Evolutionary conservation across 2,888 invertebrate species (phyloP).

Genomic region (Andrena hattorfiana): DNA sequence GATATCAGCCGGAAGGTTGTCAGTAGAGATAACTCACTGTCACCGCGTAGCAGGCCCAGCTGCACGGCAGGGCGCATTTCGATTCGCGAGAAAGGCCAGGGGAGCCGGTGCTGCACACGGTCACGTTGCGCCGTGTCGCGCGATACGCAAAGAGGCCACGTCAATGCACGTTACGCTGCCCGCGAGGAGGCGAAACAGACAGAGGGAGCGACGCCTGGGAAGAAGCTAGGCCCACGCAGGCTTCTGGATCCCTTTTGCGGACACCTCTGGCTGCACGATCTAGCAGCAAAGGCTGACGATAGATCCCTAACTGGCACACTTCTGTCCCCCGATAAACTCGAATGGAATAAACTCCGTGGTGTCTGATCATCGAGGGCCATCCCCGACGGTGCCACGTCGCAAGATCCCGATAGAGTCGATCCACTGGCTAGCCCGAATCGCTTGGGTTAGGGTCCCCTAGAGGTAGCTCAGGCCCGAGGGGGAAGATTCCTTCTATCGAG

Average conservation of each 20-base stretch:
- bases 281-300: neutral
- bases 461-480: neutral
- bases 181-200: conserved; percentile 2
- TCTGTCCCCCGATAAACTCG: too few species aligned
- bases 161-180: conserved; percentile 45
- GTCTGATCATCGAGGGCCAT: too few species aligned
- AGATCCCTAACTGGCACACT: neutral
- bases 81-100: conserved; percentile 3
- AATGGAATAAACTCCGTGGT: too few species aligned
- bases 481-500: conserved; percentile 26
- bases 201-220: neutral
- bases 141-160: conserved; percentile 55
- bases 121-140: conserved; percentile 35
- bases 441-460: too few species aligned
- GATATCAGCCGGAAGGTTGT: neutral
- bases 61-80: neutral
- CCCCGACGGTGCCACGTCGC: too few species aligned
- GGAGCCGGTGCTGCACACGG: conserved; percentile 12
- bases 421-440: neutral
- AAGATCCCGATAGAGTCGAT: neutral
- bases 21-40: neutral
- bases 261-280: neutral
- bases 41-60: neutral
- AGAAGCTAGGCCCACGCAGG: neutral
- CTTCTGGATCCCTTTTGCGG: neutral